Evolutionary conservation across 2,888 invertebrate genomes (phyloP).

Genomic region (Calameuta idolon): DNA sequence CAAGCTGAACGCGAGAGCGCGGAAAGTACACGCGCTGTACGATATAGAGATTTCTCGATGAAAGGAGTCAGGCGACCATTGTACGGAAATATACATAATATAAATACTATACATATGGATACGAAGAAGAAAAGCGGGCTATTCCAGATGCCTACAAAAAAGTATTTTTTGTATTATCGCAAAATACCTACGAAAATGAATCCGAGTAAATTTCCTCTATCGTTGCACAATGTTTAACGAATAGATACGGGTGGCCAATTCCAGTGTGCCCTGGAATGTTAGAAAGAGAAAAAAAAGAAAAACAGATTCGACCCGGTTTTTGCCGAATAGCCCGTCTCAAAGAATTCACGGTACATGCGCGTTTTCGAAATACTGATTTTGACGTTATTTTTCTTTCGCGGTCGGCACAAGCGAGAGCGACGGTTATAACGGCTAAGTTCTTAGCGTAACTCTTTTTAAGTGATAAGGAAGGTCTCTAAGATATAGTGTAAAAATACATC

Average conservation of each 20-base stretch:
- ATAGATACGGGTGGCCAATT: background rate
- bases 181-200: background rate
- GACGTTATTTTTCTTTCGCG: constrained; percentile 48
- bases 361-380: constrained; percentile 43
- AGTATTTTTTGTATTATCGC: constrained; percentile 50
- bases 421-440: constrained; percentile 53
- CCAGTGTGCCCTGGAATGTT: constrained; percentile 20
- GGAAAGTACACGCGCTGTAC: background rate
- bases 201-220: background rate
- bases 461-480: constrained; percentile 52
- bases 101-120: constrained; percentile 18
- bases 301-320: constrained; percentile 24
- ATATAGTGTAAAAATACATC: constrained; percentile 65
- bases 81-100: constrained; percentile 30
- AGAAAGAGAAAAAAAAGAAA: constrained; percentile 28
- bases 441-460: constrained; percentile 55
- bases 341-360: constrained; percentile 53
- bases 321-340: constrained; percentile 51
- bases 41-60: background rate
- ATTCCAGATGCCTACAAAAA: constrained; percentile 52
- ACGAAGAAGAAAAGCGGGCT: constrained; percentile 29
- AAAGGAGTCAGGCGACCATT: background rate
- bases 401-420: constrained; percentile 36
- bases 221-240: background rate
- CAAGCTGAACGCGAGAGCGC: constrained; percentile 28